phyloP scores from a whole-genome alignment of 35 echinoderm and acorn worm species.

The Ptychodera flava region DNA sequence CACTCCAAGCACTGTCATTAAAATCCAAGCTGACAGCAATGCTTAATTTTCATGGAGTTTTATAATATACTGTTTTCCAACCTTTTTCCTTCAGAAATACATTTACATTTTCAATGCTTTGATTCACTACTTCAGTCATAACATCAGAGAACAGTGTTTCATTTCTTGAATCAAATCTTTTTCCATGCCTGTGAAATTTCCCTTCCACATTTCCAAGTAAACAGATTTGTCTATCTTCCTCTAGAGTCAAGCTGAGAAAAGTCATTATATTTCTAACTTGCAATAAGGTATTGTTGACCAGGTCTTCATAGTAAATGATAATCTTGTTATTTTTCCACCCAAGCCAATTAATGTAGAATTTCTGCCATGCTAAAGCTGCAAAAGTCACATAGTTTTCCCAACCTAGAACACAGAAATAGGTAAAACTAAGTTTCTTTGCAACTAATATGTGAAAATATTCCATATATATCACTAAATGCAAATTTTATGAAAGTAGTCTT shows the following conservation, averaged over 20 bases:
- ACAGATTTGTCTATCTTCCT: background rate
- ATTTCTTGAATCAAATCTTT: no score
- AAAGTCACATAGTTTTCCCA: background rate
- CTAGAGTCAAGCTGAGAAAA: background rate
- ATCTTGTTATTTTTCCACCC: background rate
- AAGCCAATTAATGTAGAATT: background rate
- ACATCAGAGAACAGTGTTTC: no score
- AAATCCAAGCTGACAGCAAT: no score
- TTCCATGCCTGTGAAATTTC: background rate
- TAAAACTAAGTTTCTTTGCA: no score
- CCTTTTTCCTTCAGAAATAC: no score
- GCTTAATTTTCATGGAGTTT: no score
- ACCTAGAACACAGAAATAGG: no score
- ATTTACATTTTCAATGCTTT: background rate
- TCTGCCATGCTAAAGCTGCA: background rate
- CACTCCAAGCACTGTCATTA: no score
- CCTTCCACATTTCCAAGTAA: background rate
- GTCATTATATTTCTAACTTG: background rate
- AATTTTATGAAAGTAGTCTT: no score
- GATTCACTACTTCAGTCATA: background rate
- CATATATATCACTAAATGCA: no score
- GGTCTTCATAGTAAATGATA: background rate
- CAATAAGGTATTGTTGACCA: background rate
- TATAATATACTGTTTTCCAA: no score
- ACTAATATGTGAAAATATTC: no score